A percentile compares a stretch with the other conserved stretches of the same genome.
phyloP scores from a whole-genome alignment of 2,797 vertebrate genomes.

The Brachymystax lenok region DNA sequence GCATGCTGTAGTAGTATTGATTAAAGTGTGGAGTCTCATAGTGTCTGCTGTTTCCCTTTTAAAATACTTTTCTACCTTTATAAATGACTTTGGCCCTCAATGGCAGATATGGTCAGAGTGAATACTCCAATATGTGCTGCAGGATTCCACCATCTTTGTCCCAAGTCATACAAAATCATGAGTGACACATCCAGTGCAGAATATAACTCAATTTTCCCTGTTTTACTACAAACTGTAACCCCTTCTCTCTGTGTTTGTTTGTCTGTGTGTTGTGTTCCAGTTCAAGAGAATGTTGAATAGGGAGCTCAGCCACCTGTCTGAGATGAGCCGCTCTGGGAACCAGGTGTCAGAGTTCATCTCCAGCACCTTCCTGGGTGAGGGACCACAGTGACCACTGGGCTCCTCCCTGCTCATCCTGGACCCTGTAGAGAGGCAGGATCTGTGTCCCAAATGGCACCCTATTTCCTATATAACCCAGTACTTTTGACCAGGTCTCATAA shows the following conservation, averaged over 20 bases:
- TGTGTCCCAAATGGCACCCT: no score
- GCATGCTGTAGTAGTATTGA: not conserved
- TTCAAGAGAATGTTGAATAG: constrained; percentile 99
- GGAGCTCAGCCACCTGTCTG: constrained; percentile 94
- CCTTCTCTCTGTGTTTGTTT: not conserved
- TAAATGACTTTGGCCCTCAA: not conserved
- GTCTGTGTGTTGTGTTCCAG: constrained; percentile 71
- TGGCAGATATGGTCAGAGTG: not conserved
- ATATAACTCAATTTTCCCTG: not conserved
- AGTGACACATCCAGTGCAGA: not conserved
- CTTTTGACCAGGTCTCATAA: no score
- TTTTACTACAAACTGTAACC: constrained; percentile 18
- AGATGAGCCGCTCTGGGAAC: constrained; percentile 99
- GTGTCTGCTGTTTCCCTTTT: constrained; percentile 18
- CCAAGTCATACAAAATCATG: not conserved
- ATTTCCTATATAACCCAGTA: no score
- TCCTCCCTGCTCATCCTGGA: not conserved
- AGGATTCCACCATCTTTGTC: constrained; percentile 6
- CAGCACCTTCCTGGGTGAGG: constrained; percentile 96
- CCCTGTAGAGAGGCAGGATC: no score
- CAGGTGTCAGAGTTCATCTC: constrained; percentile 99
- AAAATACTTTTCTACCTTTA: not conserved
- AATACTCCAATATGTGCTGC: not conserved
- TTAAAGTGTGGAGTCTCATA: constrained; percentile 15
- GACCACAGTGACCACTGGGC: constrained; percentile 9